These are phyloP conservation scores for Aphaenogaster ashmeadi DNA, from an alignment of 1,140 invertebrate species.

Conservation along the genomic window DNA sequence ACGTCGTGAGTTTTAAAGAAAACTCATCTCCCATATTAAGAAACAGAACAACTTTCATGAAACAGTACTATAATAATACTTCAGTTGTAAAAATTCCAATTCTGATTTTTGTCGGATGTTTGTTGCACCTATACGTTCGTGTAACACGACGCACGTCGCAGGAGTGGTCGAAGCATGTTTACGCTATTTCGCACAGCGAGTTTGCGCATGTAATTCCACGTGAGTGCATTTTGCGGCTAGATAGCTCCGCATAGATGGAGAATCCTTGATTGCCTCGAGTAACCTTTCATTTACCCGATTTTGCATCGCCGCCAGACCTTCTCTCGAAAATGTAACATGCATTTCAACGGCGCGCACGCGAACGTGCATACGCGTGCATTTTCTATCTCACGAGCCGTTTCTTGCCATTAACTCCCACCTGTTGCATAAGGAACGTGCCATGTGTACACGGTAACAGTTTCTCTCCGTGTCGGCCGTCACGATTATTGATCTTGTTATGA, in stretches of 20 bases:
- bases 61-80: background rate
- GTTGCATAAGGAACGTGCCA: conserved; percentile 72
- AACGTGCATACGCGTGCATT: background rate
- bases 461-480: conserved; percentile 16
- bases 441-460: conserved; percentile 55
- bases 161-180: background rate
- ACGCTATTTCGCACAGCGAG: background rate
- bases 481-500: conserved; percentile 55
- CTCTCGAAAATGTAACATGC: conserved; percentile 29
- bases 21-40: background rate
- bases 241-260: background rate
- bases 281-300: background rate
- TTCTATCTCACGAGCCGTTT: conserved; percentile 36
- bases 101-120: background rate
- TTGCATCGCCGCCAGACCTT: background rate
- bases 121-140: background rate
- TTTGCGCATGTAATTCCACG: background rate
- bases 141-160: background rate
- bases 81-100: background rate
- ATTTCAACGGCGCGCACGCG: background rate
- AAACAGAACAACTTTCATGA: background rate
- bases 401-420: conserved; percentile 72
- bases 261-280: conserved; percentile 12
- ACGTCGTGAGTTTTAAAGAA: background rate
- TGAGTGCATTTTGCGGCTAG: conserved; percentile 27